Base-by-base conservation (phyloP, 2,797 vertebrate genomes). In the Syngnathus rostellatus region DNA sequence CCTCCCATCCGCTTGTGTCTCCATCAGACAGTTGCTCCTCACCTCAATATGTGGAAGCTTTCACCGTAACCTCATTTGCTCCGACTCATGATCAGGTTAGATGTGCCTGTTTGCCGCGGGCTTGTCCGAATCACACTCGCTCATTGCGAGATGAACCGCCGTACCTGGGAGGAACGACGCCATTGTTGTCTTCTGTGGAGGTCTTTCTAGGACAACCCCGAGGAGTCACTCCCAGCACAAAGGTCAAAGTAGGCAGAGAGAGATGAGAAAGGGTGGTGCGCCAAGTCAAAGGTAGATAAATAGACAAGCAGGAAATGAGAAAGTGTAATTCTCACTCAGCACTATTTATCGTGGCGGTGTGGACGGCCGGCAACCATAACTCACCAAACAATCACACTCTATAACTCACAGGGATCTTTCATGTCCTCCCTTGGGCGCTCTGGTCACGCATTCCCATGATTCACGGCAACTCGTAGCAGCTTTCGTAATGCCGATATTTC, bases 351-450 rank as follows among this genome's bases (percentile, higher is more conserved):
- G 83, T 74, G 70, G 62, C 62, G 75, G 72, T 66, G 68, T 71
- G 76, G 89, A 88, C 90, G 91, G 86, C 83, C 78, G 81, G 74
- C 79, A 72, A 83, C 88, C 90, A 90, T 91, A 89, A 90, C 81
- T 91, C 89, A 91, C 81, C 84, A 84, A 88, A 89, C 86, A 85
- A 91, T 89, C 85, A 85, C 87, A 82, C 82, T 87, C 80, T 77
- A 81, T 89, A 87, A 89, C 89, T 91, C 83, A 87, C 69, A 80
- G 75, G 72, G 76, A 83, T 81, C 77, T 76, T 76, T 81, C 12
- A 66, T 73, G 78, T 85, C 83, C 75, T 86, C 80, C 71, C 70
- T 68, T 77, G 69, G 82, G 73, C 80, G 82, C 76, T 85, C 83
- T 87, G 87, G 85, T 76, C 76, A 71, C 16, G 50, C 66, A 65